A percentile compares a stretch with the other conserved stretches of the same genome.
Conservation (phyloP, 1,140 invertebrate species). For the Hyles euphorbiae region DNA sequence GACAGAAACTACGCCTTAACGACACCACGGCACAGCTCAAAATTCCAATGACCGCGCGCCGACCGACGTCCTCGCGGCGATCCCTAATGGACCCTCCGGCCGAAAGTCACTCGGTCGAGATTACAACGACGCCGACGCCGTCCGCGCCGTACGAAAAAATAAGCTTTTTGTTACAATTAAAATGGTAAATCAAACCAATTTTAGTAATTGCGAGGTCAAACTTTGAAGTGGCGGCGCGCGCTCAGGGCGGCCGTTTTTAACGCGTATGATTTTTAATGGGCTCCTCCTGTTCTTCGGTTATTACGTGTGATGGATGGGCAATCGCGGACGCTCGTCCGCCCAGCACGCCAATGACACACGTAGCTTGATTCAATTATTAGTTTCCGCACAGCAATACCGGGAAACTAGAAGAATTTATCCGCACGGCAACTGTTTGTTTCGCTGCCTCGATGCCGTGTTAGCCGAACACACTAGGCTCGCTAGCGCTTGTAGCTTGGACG, state of each 20-base stretch:
- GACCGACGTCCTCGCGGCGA: conserved; percentile 38
- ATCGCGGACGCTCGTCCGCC: not conserved
- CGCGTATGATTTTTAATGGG: conserved; percentile 64
- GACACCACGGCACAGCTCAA: conserved; percentile 67
- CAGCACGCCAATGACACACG: no score
- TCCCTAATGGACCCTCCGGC: conserved; percentile 62
- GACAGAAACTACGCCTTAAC: conserved; percentile 70
- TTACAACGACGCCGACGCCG: conserved; percentile 55
- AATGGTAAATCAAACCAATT: conserved; percentile 75
- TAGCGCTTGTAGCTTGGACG: no score
- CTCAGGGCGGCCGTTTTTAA: conserved; percentile 49
- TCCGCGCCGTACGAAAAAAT: conserved; percentile 63
- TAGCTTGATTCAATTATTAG: no score
- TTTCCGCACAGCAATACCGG: no score
- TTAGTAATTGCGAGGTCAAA: conserved; percentile 74
- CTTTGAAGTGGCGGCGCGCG: conserved; percentile 60
- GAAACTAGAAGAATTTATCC: no score
- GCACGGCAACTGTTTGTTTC: no score
- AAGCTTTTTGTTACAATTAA: conserved; percentile 75
- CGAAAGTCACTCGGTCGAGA: conserved; percentile 72
- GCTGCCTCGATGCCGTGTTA: no score
- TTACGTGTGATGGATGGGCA: conserved; percentile 8
- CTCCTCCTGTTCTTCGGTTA: conserved; percentile 21
- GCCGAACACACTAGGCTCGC: no score
- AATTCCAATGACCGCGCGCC: conserved; percentile 43